Base-by-base conservation (phyloP, 2,113 vertebrate species). In the Podocnemis expansa region DNA sequence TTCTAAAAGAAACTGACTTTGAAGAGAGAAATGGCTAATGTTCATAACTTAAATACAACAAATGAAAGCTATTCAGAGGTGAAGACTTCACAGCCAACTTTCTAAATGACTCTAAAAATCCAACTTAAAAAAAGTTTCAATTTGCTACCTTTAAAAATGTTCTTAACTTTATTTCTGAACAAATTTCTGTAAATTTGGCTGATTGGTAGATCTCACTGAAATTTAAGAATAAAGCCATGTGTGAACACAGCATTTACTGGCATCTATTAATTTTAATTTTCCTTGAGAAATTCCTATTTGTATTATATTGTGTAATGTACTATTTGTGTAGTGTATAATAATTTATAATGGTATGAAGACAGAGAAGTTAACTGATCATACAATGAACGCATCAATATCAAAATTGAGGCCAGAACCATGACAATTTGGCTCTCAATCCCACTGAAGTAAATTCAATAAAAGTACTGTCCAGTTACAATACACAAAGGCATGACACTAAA, bases 11-110 rank as follows among this genome's bases (percentile, higher is more conserved):
- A 87, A 56, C 91, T 90, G 92, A 38, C 67, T 38, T 70, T 73
- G n/a, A n/a, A 73, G 10, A 41, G n/a, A 94, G 92, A 86, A 90
- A 96, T 94, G 94, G 49, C 16, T 85, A 93, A 85, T 86, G 95
- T 95, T 93, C 96, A 93, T 89, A 96, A 92, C 88, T 94, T 93
- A 76, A 95, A 85, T 91, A 96, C 94, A 85, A 45, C 73, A 93
- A 94, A 49, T 84, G 73, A 56, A 97, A 89, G 52, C 73, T 80
- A 76, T 76, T 88, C 58, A 80, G 80, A 92, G 58, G 12, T 60
- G 29, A 60, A 60, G 31, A 60, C 29, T 60, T 31, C 58, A 60
- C 29, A 31, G 58, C 34, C 58, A 84, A 47, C 58, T 91, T 93
- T 24, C 54, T 88, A 96, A 94, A 92, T 7, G 31, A 80, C 80